Evolutionary conservation across 2,113 vertebrate genomes (phyloP), one percentile per base, ranked within the genome.

Genomic region (Nansenia antarctica): DNA sequence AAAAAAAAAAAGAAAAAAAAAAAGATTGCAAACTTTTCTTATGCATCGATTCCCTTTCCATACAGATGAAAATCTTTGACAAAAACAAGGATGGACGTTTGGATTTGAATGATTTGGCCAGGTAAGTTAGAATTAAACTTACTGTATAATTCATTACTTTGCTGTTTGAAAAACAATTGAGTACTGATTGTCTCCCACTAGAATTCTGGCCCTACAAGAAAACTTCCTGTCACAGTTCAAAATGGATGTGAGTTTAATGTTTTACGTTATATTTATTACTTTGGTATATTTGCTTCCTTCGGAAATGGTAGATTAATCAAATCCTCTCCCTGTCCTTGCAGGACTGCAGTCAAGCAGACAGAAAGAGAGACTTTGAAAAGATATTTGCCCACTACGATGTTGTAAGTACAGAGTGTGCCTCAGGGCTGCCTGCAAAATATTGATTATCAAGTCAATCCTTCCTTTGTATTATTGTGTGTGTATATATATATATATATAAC

Each of bases 61-160:
- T 92, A 84, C 87, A 99, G 98, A 99, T 99, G 96, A 97, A 96
- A 77, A 93, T 98, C 53, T 99, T 99, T 89, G 96, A 99, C 91
- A 98, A 91, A 91, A 98, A 96, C 84, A 94, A 95, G 81, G 97
- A 99, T 57, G 96, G 96, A 0, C 91, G 91, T 4, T 85, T 99
- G 93, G 98, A 98, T 84, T 89, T 99, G 70, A 98, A 94, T 52
- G 98, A 99, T 77, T 88, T 99, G 81, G 96, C 98, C 53, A 95
- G 96, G 98, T 99, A n/a, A n/a, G n/a, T n/a, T n/a, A n/a, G n/a
- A n/a, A n/a, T n/a, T n/a, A n/a, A n/a, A n/a, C n/a, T n/a, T n/a
- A 79, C 42, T 53, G n/a, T 55, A 45, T 6, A 29, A 14, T n/a
- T 32, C 37, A 53, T 22, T 64, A 55, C 27, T 20, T 62, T n/a